A percentile compares a stretch with the other conserved stretches of the same genome.
Evolutionary conservation across 53 echinoderm and acorn worm species (phyloP).

Genomic region (Mesocentrotus franciscanus): DNA sequence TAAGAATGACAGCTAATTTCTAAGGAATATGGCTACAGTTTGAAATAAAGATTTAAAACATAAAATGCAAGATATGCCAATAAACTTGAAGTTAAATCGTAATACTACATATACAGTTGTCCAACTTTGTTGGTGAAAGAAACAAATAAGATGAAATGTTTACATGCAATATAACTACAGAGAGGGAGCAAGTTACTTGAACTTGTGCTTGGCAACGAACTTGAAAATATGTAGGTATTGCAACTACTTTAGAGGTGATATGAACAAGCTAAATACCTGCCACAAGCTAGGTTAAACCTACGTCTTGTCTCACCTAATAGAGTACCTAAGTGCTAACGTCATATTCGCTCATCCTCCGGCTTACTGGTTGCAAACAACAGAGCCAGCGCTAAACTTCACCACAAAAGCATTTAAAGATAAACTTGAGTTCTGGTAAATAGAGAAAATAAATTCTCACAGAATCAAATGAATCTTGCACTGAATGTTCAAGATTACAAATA

Average conservation of each 20-base stretch:
- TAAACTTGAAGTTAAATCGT: not conserved
- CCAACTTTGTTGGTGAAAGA: constrained; percentile 1
- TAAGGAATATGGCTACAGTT: not conserved
- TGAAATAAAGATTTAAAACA: not conserved
- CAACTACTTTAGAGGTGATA: not conserved
- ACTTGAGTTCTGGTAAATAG: too few species aligned
- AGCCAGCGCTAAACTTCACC: too few species aligned
- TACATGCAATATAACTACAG: not conserved
- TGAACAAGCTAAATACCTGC: not conserved
- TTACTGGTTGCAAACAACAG: too few species aligned
- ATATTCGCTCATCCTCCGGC: too few species aligned
- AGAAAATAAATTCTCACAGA: too few species aligned
- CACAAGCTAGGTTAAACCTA: not conserved
- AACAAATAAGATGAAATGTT: not conserved
- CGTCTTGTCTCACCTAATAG: not conserved
- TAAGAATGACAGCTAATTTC: not conserved
- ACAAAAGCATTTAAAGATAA: too few species aligned
- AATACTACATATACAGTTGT: not conserved
- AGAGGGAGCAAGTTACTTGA: not conserved
- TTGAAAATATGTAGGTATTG: not conserved
- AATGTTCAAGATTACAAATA: too few species aligned
- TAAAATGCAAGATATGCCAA: not conserved
- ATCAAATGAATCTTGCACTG: too few species aligned
- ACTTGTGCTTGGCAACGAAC: constrained; percentile 8
- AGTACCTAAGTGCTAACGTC: too few species aligned